Conservation (phyloP, 2,113 vertebrate species). For the Alosa alosa region DNA sequence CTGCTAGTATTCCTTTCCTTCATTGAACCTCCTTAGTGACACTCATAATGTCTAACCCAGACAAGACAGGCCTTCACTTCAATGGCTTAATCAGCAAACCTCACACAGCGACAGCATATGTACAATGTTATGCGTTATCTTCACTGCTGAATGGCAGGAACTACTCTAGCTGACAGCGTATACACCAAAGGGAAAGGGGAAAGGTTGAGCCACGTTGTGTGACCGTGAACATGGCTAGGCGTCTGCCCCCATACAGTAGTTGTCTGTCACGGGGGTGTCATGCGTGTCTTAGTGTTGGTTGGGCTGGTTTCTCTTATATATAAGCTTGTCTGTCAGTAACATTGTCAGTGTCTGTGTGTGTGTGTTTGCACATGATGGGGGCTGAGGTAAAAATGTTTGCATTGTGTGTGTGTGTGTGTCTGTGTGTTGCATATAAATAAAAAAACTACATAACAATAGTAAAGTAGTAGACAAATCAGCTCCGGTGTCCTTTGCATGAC, state of each 20-base stretch:
- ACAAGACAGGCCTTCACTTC: not conserved
- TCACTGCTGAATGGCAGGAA: not conserved
- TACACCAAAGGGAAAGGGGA: not conserved
- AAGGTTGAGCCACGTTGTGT: not conserved
- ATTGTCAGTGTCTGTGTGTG: not conserved
- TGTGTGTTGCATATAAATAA: slow-evolving; percentile 17
- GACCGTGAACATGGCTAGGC: not conserved
- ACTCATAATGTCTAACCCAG: not conserved
- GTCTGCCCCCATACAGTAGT: not conserved
- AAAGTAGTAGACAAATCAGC: not conserved
- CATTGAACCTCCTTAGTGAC: not conserved
- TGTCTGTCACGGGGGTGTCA: not conserved
- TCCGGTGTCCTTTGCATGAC: not conserved
- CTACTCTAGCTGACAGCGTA: not conserved
- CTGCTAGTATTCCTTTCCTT: not conserved
- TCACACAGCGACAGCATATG: not conserved
- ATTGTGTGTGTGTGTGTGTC: not conserved
- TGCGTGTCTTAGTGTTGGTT: not conserved
- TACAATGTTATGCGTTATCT: not conserved
- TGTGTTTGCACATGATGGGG: not conserved
- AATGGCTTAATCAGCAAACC: not conserved
- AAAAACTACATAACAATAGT: not conserved
- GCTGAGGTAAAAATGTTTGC: not conserved
- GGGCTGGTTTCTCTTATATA: not conserved
- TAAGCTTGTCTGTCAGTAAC: not conserved